Base-by-base conservation (phyloP, 2,113 vertebrate genomes). In the Corythaeola cristata region DNA sequence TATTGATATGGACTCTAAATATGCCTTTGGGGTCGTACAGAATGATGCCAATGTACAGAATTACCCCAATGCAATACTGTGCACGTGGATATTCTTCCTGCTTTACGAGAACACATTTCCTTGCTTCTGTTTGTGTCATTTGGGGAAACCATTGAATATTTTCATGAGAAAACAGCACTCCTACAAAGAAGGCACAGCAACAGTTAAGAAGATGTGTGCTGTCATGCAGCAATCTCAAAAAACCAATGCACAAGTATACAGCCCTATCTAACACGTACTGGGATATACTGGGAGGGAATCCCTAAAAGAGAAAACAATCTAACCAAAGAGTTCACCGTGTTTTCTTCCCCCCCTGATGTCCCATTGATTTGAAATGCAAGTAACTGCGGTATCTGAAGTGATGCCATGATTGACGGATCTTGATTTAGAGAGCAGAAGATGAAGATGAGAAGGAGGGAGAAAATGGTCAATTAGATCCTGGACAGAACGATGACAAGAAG, bases 31-130 rank as follows among this genome's bases (percentile, higher is more conserved):
- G n/a, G n/a, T n/a, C n/a, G n/a, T n/a, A n/a, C n/a, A n/a, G n/a
- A n/a, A n/a, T n/a, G n/a, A n/a, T n/a, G n/a, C n/a, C n/a, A 47
- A 68, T 1, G 0, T 20, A 37, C n/a, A 26, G 17, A 74, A 59
- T n/a, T 33, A 53, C 4, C 18, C 6, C 8, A 2, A 15, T 9
- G 37, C 7, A 22, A 39, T 5, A 3, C 12, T 14, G 32, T 11
- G 37, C 16, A 5, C 12, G 24, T 7, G 24, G 30, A 39, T 35
- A 44, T n/a, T n/a, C n/a, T n/a, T n/a, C n/a, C 39, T 18, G 47
- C 44, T 73, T 68, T 23, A 49, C 9, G 15, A 93, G 58, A 52
- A 69, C 7, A 41, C 11, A 35, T n/a, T 87, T 69, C 39, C 24
- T 19, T 41, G 14, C 7, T 6, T 74, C 35, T 30, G 3, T 60